Base-by-base conservation (phyloP, 2,888 invertebrate genomes). In the Andrena fulva region DNA sequence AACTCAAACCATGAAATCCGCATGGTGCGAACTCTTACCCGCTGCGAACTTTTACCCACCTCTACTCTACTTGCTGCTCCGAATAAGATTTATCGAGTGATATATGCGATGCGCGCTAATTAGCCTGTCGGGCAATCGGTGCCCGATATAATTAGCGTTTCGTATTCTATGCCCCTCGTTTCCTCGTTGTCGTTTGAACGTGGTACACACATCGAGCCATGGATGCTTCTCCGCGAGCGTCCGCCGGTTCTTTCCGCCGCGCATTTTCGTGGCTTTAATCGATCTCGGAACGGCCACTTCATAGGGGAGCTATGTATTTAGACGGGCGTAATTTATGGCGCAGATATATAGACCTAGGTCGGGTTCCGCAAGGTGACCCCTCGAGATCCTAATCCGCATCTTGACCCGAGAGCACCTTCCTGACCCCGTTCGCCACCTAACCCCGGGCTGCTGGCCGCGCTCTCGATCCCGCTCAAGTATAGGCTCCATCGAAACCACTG, bases 381-480 rank as follows among this genome's bases (percentile, higher is more conserved):
- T 68, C 27, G 66, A 78, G 84, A 82, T 82, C 84, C 63, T 82
- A 84, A 84, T 84, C 84, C 75, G 60, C 78, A 24, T 78, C 84
- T 84, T 78, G 82, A 84, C 84, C 84, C 83, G 59, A 59, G 68
- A 72, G 59, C 75, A 75, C 84, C 82, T 74, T 69, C 72, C 54
- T 71, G 75, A 75, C 84, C 83, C 64, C 62, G 56, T 78, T 82
- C 29, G 71, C 75, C 63, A 5, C 42, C 42, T 42, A 42, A 42
- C 42, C 42, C 63, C 48, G 5, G 60, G 75, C 69, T 16, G 42
- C 80, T 63, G 31, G 8, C 27, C 62, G 50, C 27, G 67, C 62
- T 68, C 73, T 70, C 77, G 77, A 77, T 73, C 35, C 59, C 33
- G 27, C 52, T 31, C 29, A 52, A 70, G 70, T 56, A 77, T 67